Conservation (phyloP, 2,888 invertebrate genomes). For the Herminia tarsipennalis region DNA sequence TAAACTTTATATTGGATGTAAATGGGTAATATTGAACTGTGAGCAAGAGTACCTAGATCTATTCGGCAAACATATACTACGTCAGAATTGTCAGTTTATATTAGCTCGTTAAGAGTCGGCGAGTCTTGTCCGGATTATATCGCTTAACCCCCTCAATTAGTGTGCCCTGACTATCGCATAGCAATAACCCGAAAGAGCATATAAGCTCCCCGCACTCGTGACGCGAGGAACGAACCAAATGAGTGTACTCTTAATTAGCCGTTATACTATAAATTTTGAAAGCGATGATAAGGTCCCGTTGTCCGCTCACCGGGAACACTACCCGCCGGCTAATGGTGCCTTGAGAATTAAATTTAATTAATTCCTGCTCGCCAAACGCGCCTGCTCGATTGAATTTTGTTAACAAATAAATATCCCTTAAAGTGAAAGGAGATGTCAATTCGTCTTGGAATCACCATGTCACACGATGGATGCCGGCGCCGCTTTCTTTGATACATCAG, state of each 20-base stretch:
- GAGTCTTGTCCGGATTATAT: constrained; percentile 68
- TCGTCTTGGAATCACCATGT: too few relatives aligned
- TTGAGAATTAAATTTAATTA: constrained; percentile 75
- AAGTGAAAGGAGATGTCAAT: background rate
- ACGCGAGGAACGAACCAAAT: constrained; percentile 68
- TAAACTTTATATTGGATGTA: constrained; percentile 27
- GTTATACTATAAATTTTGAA: constrained; percentile 80
- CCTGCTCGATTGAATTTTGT: constrained; percentile 28
- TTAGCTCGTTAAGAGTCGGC: constrained; percentile 65
- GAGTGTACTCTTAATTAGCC: constrained; percentile 79
- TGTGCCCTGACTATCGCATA: constrained; percentile 62
- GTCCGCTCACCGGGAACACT: constrained; percentile 44
- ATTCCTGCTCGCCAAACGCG: constrained; percentile 61
- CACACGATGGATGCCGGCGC: constrained; percentile 7
- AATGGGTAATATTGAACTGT: constrained; percentile 27
- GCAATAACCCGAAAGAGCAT: constrained; percentile 65
- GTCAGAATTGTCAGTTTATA: constrained; percentile 49
- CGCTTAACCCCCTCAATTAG: constrained; percentile 74
- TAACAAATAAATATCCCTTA: constrained; percentile 24
- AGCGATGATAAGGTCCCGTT: constrained; percentile 79
- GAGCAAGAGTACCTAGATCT: constrained; percentile 37
- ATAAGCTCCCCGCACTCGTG: constrained; percentile 65
- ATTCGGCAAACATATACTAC: constrained; percentile 17
- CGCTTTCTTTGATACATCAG: constrained; percentile 7
- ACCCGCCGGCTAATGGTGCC: constrained; percentile 63